Evolutionary conservation across 2,797 vertebrate species (phyloP).

Genomic region (Gobionotothen gibberifrons): DNA sequence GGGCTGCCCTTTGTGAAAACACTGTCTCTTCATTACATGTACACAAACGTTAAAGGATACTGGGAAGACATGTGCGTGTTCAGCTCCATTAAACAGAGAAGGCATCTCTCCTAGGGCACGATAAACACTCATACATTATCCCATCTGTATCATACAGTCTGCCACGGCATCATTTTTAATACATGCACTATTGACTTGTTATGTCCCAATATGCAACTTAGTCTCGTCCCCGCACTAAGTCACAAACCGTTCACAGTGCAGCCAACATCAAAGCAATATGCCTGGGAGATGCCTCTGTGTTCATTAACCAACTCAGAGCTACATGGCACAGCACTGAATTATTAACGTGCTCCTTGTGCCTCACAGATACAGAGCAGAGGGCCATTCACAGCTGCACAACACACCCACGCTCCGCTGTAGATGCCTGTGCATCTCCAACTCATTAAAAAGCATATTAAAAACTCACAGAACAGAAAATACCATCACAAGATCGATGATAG

Average conservation of each 20-base stretch:
- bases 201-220: slow-evolving; percentile 23
- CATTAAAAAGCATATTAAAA: slow-evolving; percentile 13
- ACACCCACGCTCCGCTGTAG: slow-evolving; percentile 33
- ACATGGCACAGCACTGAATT: slow-evolving; percentile 78
- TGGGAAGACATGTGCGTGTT: slow-evolving; percentile 8
- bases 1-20: slow-evolving; percentile 18
- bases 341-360: slow-evolving; percentile 73
- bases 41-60: slow-evolving; percentile 10
- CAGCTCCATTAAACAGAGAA: slow-evolving; percentile 33
- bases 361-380: slow-evolving; percentile 65
- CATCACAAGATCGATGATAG: not conserved
- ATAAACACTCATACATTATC: slow-evolving; percentile 39
- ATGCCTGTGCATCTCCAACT: slow-evolving; percentile 38
- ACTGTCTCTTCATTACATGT: not conserved
- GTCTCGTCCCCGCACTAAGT: slow-evolving; percentile 33
- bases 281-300: slow-evolving; percentile 67
- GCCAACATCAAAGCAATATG: slow-evolving; percentile 68
- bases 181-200: slow-evolving; percentile 18
- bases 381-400: slow-evolving; percentile 51
- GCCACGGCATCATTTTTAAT: slow-evolving; percentile 19
- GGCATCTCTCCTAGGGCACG: not conserved
- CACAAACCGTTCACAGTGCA: slow-evolving; percentile 47
- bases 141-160: not conserved
- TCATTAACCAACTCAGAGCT: slow-evolving; percentile 70
- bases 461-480: slow-evolving; percentile 8